Conservation (phyloP, 2,797 vertebrate genomes). For the Spondyliosoma cantharus region DNA sequence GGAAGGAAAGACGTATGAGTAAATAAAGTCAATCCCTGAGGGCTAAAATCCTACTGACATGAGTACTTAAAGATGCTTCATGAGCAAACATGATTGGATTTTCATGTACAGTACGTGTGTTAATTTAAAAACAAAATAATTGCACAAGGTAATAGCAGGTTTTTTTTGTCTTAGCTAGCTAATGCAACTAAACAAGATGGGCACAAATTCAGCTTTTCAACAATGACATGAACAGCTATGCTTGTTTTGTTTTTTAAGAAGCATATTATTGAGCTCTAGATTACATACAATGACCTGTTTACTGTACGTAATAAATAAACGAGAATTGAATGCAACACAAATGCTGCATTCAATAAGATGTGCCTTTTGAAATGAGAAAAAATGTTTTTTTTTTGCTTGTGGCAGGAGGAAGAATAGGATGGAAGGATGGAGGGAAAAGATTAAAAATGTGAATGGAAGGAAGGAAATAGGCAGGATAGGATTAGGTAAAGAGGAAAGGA, state of each 20-base stretch:
- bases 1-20: constrained; percentile 28
- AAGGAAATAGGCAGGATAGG: constrained; percentile 43
- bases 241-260: constrained; percentile 44
- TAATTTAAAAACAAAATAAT: constrained; percentile 48
- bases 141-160: constrained; percentile 50
- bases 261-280: constrained; percentile 41
- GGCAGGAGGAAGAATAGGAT: constrained; percentile 50
- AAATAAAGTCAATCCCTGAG: constrained; percentile 80
- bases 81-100: constrained; percentile 43
- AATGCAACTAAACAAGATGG: constrained; percentile 49
- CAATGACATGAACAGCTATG: constrained; percentile 45
- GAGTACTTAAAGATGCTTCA: constrained; percentile 46
- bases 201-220: constrained; percentile 54
- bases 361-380: constrained; percentile 71
- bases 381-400: constrained; percentile 74
- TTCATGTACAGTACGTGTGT: constrained; percentile 68
- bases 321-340: constrained; percentile 42
- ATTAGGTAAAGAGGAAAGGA: constrained; percentile 31
- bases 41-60: constrained; percentile 78
- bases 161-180: constrained; percentile 62
- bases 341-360: constrained; percentile 57
- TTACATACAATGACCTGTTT: constrained; percentile 48
- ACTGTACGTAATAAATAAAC: constrained; percentile 50
- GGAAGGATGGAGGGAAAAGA: constrained; percentile 33
- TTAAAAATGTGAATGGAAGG: constrained; percentile 38